Base-by-base conservation (phyloP, 2,113 vertebrate species). In the Oreocharis arfaki region DNA sequence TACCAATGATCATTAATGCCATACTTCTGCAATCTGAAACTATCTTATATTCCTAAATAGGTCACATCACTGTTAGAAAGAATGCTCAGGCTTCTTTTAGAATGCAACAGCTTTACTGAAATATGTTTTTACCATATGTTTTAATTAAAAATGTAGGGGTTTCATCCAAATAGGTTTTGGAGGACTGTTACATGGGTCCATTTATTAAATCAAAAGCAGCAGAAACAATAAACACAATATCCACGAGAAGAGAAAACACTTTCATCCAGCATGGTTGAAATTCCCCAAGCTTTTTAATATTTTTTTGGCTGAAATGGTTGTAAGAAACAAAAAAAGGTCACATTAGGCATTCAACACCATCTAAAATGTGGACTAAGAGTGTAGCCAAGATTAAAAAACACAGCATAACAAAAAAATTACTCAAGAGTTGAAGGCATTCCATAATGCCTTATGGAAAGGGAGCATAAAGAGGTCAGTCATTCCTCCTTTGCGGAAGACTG, bases 61-160 rank as follows among this genome's bases (percentile, higher is more conserved):
- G 84, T 91, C 90, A 92, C 47, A 81, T 60, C 24, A 21, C 39
- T 89, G 64, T 84, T 92, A 84, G 23, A 87, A 78, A 87, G 64
- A 92, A 89, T 17, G 53, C 23, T 91, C 30, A 63, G 53, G 65
- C 89, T 94, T 91, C 69, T 87, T 95, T 94, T 84, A 95, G 89
- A 91, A 82, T 10, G 37, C 44, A 96, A 78, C 94, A 95, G 91
- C 74, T 94, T 94, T 95, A 53, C 52, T 73, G 76, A 95, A 96
- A 95, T 95, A 94, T 82, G 77, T 42, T 95, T 94, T 94, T 95
- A 95, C 84, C 89, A 82, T 96, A 95, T 91, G 86, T 68, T 92
- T 93, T 92, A 95, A 96, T 95, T 95, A 91, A 89, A 95, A 94
- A 82, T 91, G 52, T 87, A 82, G 57, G 32, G 1, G 22, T 71